phyloP scores from a whole-genome alignment of 2,113 vertebrate species.

The Phainopepla nitens region DNA sequence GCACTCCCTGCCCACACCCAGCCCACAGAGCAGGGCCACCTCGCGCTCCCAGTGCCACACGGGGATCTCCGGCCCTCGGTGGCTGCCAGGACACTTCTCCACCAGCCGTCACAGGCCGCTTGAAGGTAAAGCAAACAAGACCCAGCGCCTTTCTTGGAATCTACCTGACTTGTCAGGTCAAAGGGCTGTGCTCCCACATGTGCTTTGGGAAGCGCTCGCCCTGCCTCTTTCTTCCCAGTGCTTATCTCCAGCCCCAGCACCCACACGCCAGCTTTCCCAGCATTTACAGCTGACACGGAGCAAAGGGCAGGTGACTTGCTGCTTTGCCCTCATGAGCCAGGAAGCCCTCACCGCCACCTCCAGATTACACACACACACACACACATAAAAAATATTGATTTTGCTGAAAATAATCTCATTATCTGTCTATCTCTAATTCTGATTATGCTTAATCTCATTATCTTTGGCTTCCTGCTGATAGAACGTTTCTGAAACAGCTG shows the following conservation, averaged over 20 bases:
- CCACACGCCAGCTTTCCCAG: not conserved
- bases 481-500: conserved; percentile 14
- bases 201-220: not conserved
- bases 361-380: not conserved
- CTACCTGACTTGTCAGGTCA: conserved; percentile 24
- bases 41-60: rapidly evolving
- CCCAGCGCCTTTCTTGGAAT: not conserved
- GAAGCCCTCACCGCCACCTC: not conserved
- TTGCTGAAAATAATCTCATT: not conserved
- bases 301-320: conserved; percentile 41
- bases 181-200: not conserved
- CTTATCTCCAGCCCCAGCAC: conserved; percentile 21
- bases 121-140: not conserved
- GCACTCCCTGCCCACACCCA: not conserved
- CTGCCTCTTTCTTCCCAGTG: not conserved
- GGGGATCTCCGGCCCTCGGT: not conserved
- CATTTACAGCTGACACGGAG: conserved; percentile 28
- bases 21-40: rapidly evolving
- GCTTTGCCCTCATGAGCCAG: not conserved
- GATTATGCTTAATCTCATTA: not conserved
- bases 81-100: not conserved
- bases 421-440: not conserved
- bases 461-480: not conserved
- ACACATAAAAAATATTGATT: not conserved
- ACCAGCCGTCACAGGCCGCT: not conserved